Conservation (phyloP, 2,888 invertebrate species). For the Mimachlamys varia region DNA sequence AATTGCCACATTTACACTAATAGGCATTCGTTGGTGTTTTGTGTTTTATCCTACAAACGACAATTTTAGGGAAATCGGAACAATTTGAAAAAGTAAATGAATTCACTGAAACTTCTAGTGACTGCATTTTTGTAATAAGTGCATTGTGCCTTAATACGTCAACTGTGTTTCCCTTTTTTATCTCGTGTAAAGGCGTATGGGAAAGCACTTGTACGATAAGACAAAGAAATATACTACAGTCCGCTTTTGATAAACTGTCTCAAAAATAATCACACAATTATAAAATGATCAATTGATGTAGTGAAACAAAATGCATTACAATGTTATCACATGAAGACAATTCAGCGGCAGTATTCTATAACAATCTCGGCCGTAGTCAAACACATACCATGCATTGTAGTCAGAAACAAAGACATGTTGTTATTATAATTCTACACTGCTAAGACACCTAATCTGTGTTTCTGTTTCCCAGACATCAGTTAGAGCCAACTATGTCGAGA, state of each 20-base stretch:
- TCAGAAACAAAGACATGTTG: not conserved
- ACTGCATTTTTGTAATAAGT: not conserved
- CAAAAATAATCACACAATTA: too few relatives aligned
- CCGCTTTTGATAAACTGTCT: not conserved
- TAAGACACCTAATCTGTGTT: not conserved
- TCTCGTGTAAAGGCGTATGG: too few relatives aligned
- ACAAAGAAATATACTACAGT: not conserved
- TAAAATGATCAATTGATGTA: too few relatives aligned
- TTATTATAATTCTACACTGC: not conserved
- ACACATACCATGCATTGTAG: not conserved
- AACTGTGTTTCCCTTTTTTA: too few relatives aligned
- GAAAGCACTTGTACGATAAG: too few relatives aligned
- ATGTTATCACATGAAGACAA: not conserved
- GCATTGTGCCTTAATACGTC: not conserved
- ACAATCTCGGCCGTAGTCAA: not conserved
- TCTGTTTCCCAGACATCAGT: not conserved
- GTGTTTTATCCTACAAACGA: not conserved
- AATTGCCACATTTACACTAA: not conserved
- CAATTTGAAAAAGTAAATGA: not conserved
- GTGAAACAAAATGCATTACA: not conserved
- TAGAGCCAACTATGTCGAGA: not conserved
- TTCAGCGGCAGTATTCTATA: not conserved
- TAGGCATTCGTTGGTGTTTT: not conserved
- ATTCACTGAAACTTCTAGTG: not conserved
- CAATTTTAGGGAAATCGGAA: not conserved